Evolutionary conservation across 2,113 vertebrate species (phyloP).

Genomic region (Isichthys henryi): DNA sequence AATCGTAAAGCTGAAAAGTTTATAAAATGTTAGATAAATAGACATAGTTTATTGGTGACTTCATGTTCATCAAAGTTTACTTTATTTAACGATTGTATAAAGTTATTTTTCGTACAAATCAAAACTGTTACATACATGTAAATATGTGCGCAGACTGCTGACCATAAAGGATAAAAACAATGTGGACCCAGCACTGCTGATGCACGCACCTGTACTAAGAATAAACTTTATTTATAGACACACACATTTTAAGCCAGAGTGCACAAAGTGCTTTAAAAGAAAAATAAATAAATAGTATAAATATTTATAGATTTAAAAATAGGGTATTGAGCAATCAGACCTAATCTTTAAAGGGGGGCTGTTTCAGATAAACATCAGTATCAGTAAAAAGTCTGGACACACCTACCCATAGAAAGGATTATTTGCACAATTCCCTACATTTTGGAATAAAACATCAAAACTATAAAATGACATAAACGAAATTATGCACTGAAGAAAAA

Average conservation of each 20-base stretch:
- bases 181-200: background rate
- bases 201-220: background rate
- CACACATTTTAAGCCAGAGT: background rate
- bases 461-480: too few species aligned
- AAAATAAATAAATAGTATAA: background rate
- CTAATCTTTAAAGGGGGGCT: background rate
- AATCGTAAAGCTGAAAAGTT: too few species aligned
- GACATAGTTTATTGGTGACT: too few species aligned
- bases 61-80: too few species aligned
- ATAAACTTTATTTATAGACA: background rate
- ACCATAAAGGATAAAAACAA: background rate
- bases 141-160: too few species aligned
- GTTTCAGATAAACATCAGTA: background rate
- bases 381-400: background rate
- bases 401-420: background rate
- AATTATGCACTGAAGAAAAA: background rate
- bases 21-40: too few species aligned
- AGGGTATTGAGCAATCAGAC: background rate
- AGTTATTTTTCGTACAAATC: too few species aligned
- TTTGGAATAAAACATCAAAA: background rate
- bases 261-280: background rate
- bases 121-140: too few species aligned
- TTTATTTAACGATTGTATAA: too few species aligned
- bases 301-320: background rate
- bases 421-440: background rate